Evolutionary conservation across 2,113 vertebrate genomes (phyloP).

Genomic region (Xyrauchen texanus): DNA sequence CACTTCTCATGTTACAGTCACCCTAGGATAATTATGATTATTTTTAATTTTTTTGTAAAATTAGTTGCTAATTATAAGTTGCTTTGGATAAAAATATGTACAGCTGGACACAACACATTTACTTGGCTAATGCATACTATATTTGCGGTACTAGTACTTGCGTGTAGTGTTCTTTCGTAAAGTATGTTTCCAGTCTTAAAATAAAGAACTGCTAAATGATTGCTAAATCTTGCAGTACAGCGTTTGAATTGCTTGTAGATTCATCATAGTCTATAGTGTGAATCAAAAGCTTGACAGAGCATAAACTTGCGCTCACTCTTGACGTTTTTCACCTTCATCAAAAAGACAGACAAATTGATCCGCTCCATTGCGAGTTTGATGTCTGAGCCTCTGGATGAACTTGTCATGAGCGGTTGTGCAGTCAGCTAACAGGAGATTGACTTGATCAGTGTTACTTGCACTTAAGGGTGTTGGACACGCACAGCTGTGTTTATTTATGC

Average conservation of each 20-base stretch:
- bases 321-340: slow-evolving; percentile 25
- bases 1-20: no score
- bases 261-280: neutral
- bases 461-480: slow-evolving; percentile 11
- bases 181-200: no score
- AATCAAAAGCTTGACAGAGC: slow-evolving; percentile 1
- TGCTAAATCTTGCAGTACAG: neutral
- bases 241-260: neutral
- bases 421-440: slow-evolving; percentile 17
- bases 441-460: neutral
- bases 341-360: slow-evolving; percentile 36
- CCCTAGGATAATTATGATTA: no score
- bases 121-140: no score
- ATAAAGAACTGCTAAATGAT: no score
- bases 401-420: slow-evolving; percentile 28
- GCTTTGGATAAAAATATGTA: no score
- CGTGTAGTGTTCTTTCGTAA: no score
- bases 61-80: no score
- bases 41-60: no score
- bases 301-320: neutral
- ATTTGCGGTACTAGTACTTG: no score
- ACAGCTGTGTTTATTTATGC: neutral
- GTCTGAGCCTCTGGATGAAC: slow-evolving; percentile 17
- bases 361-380: slow-evolving; percentile 15
- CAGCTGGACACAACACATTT: no score